Percentiles rank a stretch among this genome's conserved stretches.
phyloP scores from a whole-genome alignment of 2,113 vertebrate genomes.

The Tetrao urogallus region DNA sequence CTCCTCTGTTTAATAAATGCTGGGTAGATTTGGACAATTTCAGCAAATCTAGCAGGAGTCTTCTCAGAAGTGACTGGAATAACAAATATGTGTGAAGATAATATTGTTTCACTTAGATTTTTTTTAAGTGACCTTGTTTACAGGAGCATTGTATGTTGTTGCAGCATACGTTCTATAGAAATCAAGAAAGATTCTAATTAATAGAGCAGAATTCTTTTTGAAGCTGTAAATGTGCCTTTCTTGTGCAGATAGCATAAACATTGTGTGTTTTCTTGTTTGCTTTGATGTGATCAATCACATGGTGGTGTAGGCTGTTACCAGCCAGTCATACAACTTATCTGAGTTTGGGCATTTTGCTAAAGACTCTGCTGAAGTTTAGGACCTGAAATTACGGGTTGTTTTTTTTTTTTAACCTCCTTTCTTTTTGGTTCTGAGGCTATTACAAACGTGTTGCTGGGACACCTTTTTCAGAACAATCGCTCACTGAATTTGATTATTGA shows the following conservation, averaged over 20 bases:
- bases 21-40: background rate
- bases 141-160: background rate
- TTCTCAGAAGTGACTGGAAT: background rate
- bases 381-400: background rate
- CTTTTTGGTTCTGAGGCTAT: background rate
- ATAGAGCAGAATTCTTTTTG: background rate
- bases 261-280: background rate
- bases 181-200: background rate
- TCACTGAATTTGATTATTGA: background rate
- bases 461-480: background rate
- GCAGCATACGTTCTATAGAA: background rate
- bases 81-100: background rate
- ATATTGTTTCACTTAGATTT: background rate
- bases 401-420: background rate
- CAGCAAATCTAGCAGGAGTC: background rate
- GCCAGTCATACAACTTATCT: background rate
- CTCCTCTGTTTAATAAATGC: background rate
- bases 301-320: background rate
- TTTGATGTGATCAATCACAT: background rate
- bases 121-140: background rate
- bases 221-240: background rate
- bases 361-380: background rate
- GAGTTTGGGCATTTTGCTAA: background rate
- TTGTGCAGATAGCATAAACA: background rate
- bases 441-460: background rate